Evolutionary conservation across 1,140 invertebrate genomes (phyloP), one percentile per base, ranked within the genome.

Genomic region (Temnothorax nylanderi): DNA sequence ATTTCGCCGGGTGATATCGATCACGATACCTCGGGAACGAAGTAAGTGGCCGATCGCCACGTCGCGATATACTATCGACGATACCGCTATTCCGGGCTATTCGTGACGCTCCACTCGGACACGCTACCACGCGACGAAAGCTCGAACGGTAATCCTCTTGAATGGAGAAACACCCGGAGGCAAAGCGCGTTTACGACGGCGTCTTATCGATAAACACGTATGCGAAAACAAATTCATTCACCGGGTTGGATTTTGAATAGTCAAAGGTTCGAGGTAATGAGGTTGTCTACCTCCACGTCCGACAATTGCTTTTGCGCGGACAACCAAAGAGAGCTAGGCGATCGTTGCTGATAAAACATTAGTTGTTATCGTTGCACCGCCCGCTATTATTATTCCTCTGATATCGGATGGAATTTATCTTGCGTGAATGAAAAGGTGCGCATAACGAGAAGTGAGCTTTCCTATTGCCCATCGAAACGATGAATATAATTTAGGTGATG

Each of bases 1-100:
- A 90, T 89, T 92, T 88, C 65, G 58, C 49, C 51, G 69, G 65
- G 78, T 56, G 74, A 84, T 87, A 92, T 92, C 85, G 86, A 91
- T 91, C 87, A 91, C 69, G 85, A 69, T 88, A 69, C 41, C 62
- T 26, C 47, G 47, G 60, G 65, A n/a, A 62, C 60, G 44, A 21
- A 67, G 54, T 84, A 51, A 84, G 37, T 75, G 69, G 69, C 69
- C 75, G 74, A 60, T 74, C 44, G 60, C 65, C 71, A 74, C 49
- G 41, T 54, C 67, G 64, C 54, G 75, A 76, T 86, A 89, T 65
- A 72, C 44, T 26, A 49, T n/a, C 47, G 34, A 26, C 34, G 65
- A 88, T 81, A 44, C 47, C 37, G 60, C 26, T 41, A 26, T 26
- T 26, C 26, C 26, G 26, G 26, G 26, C 26, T 71, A 56, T 84